These are phyloP conservation scores for Mirounga angustirostris DNA, from an alignment of 2,113 vertebrate genomes.

Conservation along the genomic window DNA sequence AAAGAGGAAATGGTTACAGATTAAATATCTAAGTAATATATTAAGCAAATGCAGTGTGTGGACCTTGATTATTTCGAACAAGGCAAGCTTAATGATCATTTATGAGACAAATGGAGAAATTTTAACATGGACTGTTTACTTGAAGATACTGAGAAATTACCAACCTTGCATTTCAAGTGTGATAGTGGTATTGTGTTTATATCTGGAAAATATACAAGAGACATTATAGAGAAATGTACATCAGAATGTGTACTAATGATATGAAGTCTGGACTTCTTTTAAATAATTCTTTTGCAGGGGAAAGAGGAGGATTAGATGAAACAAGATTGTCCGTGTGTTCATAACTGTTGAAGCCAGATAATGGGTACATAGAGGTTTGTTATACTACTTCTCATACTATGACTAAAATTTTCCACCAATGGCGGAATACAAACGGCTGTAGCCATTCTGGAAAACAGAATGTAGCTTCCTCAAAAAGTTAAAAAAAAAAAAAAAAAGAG, in stretches of 20 bases:
- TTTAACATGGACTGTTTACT: neutral
- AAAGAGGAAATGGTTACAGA: neutral
- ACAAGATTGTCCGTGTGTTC: neutral
- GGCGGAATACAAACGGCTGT: neutral
- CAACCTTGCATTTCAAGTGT: neutral
- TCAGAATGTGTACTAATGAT: neutral
- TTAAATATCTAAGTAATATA: neutral
- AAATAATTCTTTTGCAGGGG: neutral
- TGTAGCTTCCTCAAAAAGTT: neutral
- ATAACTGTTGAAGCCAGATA: neutral
- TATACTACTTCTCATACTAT: neutral
- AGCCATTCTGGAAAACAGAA: neutral
- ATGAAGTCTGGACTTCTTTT: neutral
- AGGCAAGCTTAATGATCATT: neutral
- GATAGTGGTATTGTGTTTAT: neutral
- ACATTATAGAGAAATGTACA: neutral
- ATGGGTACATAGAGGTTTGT: neutral
- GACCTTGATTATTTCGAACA: neutral
- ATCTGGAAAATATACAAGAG: neutral
- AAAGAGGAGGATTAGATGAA: neutral
- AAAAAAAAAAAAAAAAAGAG: neutral
- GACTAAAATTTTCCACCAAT: neutral
- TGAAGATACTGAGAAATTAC: neutral
- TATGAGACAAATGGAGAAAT: neutral
- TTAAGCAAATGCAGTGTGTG: neutral